Conservation (phyloP, 2,797 vertebrate species). For the Podarcis siculus region DNA sequence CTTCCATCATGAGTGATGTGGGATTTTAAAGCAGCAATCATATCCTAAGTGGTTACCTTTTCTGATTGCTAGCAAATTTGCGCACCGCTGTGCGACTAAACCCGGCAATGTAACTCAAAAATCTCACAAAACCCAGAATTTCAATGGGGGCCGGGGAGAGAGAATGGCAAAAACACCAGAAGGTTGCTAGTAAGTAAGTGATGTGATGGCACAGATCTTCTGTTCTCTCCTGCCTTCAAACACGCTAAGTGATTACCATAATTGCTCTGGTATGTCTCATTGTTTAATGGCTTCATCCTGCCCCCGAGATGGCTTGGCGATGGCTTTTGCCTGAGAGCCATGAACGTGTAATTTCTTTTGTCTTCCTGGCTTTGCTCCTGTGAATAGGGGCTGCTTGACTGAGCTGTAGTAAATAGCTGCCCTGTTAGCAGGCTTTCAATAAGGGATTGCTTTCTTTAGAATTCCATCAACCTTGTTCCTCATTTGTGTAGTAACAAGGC, state of each 20-base stretch:
- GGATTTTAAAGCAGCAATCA: neutral
- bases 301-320: neutral
- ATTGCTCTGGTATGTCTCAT: neutral
- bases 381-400: constrained; percentile 25
- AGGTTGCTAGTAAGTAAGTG: neutral
- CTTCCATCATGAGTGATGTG: neutral
- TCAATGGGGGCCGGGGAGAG: no score
- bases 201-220: neutral
- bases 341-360: constrained; percentile 23
- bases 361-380: constrained; percentile 23
- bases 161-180: neutral
- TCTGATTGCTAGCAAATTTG: neutral
- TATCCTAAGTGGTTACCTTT: neutral
- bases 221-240: neutral
- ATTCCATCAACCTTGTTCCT: constrained; percentile 19
- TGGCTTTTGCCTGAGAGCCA: constrained; percentile 22
- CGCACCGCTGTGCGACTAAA: neutral
- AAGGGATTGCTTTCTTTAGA: constrained; percentile 46
- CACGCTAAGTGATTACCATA: neutral
- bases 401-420: constrained; percentile 24
- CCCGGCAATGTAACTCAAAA: neutral
- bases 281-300: constrained; percentile 28
- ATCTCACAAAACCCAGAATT: neutral
- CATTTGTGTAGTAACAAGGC: constrained; percentile 47
- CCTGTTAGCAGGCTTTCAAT: constrained; percentile 34